These are phyloP conservation scores for Phalacrocorax pelagicus DNA, from an alignment of 2,113 vertebrate genomes.

Conservation along the genomic window DNA sequence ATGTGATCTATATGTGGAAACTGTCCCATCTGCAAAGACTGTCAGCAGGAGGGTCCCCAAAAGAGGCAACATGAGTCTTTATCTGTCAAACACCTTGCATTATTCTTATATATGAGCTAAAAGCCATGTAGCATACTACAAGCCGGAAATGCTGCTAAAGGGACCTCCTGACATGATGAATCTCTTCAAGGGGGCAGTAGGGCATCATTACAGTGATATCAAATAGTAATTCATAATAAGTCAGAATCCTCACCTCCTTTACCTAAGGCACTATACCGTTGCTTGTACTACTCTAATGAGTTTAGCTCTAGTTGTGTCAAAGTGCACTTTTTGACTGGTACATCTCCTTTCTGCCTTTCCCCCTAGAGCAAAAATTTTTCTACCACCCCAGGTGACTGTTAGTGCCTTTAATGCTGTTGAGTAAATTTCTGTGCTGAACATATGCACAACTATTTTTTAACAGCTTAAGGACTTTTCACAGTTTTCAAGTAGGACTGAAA, in stretches of 20 bases:
- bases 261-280: neutral
- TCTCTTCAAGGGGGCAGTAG: neutral
- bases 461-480: neutral
- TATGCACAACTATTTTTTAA: neutral
- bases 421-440: neutral
- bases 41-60: neutral
- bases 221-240: neutral
- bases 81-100: neutral
- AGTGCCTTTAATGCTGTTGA: neutral
- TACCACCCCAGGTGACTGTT: neutral
- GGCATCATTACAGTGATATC: neutral
- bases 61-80: neutral
- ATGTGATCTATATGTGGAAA: neutral
- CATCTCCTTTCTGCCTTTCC: neutral
- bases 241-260: neutral
- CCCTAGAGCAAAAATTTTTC: neutral
- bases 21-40: neutral
- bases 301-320: neutral
- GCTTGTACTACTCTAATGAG: neutral
- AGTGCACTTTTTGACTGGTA: neutral
- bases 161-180: neutral
- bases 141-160: neutral
- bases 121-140: neutral
- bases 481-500: neutral
- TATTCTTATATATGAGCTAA: neutral